phyloP scores from a whole-genome alignment of 2,888 invertebrate species.

The Melinaea marsaeus region DNA sequence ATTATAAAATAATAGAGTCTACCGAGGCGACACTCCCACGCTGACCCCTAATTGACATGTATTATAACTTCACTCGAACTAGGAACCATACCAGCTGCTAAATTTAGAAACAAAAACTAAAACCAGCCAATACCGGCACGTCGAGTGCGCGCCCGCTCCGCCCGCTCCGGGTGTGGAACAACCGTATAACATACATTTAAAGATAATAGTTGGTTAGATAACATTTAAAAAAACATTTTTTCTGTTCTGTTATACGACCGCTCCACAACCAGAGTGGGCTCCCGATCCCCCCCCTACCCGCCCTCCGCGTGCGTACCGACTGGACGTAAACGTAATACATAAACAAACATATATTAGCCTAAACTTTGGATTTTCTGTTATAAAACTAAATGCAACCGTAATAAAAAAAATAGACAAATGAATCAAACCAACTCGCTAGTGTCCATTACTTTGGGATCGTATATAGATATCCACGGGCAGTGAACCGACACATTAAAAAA shows the following conservation, averaged over 20 bases:
- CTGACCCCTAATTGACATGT: conserved; percentile 78
- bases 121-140: conserved; percentile 45
- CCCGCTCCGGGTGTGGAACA: too few relatives aligned
- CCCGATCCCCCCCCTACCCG: conserved; percentile 32
- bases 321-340: conserved; percentile 52
- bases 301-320: conserved; percentile 47
- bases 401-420: conserved; percentile 59
- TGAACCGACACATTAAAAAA: conserved; percentile 56
- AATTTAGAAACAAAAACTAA: conserved; percentile 70
- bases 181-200: too few relatives aligned
- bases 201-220: conserved; percentile 10
- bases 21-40: conserved; percentile 73
- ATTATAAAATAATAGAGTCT: conserved; percentile 30
- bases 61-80: conserved; percentile 74
- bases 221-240: conserved; percentile 11
- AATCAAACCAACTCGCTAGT: conserved; percentile 62
- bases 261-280: conserved; percentile 23
- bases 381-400: conserved; percentile 77
- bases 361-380: conserved; percentile 77
- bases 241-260: conserved; percentile 13
- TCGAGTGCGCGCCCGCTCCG: conserved; percentile 17
- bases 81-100: conserved; percentile 79
- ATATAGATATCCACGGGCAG: conserved; percentile 62
- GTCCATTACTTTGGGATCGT: conserved; percentile 71
- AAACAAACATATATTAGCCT: conserved; percentile 59